Base-by-base conservation (phyloP, 2,797 vertebrate genomes). In the Lerista edwardsae region DNA sequence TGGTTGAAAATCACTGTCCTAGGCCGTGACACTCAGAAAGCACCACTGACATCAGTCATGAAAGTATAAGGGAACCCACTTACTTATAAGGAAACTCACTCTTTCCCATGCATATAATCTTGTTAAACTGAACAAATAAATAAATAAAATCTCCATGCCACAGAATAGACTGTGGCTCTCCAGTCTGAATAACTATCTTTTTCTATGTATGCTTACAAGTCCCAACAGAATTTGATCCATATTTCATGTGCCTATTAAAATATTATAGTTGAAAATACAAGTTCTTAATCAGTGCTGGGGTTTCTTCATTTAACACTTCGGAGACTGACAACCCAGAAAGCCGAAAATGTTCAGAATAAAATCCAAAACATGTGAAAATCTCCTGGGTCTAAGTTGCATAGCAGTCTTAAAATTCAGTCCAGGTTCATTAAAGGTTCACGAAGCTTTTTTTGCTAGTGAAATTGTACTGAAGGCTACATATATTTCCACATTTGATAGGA, bases 341-440 rank as follows among this genome's bases (percentile, higher is more conserved):
- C n/a, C 67, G 39, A 19, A 64, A 34, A 64, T 12, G 2, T 1
- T 80, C 74, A 39, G 73, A 83, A 84, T 36, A 67, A 86, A 86
- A 91, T 2, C 80, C 41, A 83, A 86, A 6, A 10, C 62, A 64
- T 75, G 55, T 15, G 69, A 71, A 1, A 15, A 72, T 84, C 67
- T 17, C 62, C 19, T 61, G 8, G 34, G 6, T 23, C 36, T 15
- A 81, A 39, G 3, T 6, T 55, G 79, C 14, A 41, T 29, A 79
- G 39, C 7, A 1, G 57, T 4, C 17, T 62, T 89, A 41, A 90
- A 80, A 84, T 39, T 2, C 17, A 86, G 2, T 15, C 7, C 78
- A 78, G 47, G 27, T 55, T 88, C 51, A 76, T 11, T 59, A 84
- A 89, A 77, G 55, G 79, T 86, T 81, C 79, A 81, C 55, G 71